Conservation (phyloP, 2,113 vertebrate species). For the Bujurquina vittata region DNA sequence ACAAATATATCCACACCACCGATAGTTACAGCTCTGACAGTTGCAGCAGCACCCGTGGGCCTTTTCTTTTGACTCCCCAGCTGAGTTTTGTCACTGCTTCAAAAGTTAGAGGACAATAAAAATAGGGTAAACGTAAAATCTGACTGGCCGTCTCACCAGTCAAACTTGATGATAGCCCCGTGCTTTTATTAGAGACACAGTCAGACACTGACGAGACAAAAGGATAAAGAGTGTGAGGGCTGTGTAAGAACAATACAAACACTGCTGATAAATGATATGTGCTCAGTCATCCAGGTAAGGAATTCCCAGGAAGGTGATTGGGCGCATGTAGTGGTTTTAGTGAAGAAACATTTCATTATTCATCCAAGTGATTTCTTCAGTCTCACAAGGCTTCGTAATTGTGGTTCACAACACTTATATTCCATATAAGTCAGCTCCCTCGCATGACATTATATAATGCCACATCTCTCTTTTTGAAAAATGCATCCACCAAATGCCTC, state of each 20-base stretch:
- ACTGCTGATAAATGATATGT: too few relatives aligned
- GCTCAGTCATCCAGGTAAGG: background rate
- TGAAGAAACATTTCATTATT: background rate
- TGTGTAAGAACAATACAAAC: background rate
- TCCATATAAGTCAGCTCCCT: background rate
- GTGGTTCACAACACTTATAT: background rate
- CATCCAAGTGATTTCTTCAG: background rate
- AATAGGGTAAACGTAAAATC: background rate
- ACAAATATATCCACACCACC: background rate
- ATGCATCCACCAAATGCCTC: background rate
- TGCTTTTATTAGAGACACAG: background rate
- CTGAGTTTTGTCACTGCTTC: background rate
- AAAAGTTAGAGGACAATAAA: slow-evolving; percentile 3
- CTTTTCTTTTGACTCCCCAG: background rate
- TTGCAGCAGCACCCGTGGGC: background rate
- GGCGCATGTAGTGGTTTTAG: background rate
- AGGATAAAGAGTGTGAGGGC: background rate
- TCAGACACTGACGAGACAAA: background rate
- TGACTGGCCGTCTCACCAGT: background rate
- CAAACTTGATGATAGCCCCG: background rate
- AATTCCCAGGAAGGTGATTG: background rate
- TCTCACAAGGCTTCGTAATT: background rate
- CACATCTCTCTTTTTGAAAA: background rate
- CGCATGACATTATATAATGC: background rate
- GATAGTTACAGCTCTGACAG: slow-evolving; percentile 23